Conservation (phyloP, 2,797 vertebrate genomes). For the Synaphobranchus kaupii region DNA sequence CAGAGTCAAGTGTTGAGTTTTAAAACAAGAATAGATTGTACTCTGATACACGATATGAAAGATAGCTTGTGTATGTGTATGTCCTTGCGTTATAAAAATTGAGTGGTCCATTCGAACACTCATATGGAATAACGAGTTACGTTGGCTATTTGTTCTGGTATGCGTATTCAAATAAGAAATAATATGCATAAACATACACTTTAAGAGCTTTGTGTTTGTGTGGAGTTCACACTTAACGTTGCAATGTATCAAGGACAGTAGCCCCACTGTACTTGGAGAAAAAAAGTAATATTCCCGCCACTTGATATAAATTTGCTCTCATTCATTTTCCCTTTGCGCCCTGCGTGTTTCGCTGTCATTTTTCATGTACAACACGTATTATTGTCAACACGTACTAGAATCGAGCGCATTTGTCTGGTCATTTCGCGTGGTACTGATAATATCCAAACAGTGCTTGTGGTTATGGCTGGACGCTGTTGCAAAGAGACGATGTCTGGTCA, state of each 20-base stretch:
- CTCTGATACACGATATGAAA: neutral
- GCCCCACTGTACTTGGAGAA: neutral
- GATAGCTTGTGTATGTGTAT: neutral
- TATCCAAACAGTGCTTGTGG: neutral
- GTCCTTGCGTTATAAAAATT: too few species aligned
- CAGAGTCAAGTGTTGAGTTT: neutral
- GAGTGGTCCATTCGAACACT: neutral
- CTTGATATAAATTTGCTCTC: constrained; percentile 1
- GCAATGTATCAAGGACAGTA: constrained; percentile 45
- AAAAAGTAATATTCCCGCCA: neutral
- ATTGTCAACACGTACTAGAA: neutral
- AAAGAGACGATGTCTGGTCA: neutral
- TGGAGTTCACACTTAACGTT: constrained; percentile 53
- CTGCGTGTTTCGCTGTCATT: neutral
- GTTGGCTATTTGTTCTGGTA: neutral
- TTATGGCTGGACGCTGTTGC: neutral
- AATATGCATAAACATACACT: constrained; percentile 52
- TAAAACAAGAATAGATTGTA: neutral
- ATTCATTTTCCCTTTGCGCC: neutral
- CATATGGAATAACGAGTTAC: neutral
- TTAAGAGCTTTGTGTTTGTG: constrained; percentile 25
- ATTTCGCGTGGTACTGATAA: neutral
- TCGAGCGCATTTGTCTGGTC: neutral
- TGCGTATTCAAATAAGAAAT: too few species aligned
- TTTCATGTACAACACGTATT: constrained; percentile 19